These are phyloP conservation scores for Coelopa frigida DNA, from an alignment of 1,140 invertebrate species.

Conservation along the genomic window DNA sequence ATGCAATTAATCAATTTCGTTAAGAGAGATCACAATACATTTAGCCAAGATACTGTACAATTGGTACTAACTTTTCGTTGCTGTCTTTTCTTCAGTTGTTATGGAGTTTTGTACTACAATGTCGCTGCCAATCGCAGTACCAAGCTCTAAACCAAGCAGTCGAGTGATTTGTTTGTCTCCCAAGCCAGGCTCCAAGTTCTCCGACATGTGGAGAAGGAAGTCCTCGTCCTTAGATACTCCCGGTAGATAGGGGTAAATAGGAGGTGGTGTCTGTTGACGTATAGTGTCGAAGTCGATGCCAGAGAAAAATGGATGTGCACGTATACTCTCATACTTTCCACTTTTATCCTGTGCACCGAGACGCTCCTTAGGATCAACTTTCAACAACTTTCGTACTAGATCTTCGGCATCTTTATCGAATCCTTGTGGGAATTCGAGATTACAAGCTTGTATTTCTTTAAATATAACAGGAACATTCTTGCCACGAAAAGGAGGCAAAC, in stretches of 20 bases:
- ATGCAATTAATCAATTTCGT: not conserved
- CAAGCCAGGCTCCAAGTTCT: constrained; percentile 76
- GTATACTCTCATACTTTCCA: constrained; percentile 71
- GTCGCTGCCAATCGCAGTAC: constrained; percentile 29
- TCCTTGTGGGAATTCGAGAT: constrained; percentile 88
- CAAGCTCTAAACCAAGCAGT: constrained; percentile 63
- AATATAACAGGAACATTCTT: constrained; percentile 95
- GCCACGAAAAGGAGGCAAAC: constrained; percentile 84
- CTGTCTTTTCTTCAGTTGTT: no score
- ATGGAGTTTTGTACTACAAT: no score
- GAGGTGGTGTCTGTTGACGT: constrained; percentile 70
- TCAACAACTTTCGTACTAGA: constrained; percentile 80
- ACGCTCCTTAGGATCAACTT: constrained; percentile 69
- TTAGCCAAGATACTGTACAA: not conserved
- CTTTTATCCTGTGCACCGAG: constrained; percentile 71
- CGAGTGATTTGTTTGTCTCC: constrained; percentile 71
- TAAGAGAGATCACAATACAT: not conserved
- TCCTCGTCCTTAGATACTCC: constrained; percentile 64
- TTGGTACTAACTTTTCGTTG: constrained; percentile 10
- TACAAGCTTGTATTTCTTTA: constrained; percentile 86
- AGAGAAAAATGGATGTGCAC: constrained; percentile 78
- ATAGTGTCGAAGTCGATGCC: constrained; percentile 79
- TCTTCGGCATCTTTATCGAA: constrained; percentile 79
- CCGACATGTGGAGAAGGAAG: constrained; percentile 60
- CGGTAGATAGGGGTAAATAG: constrained; percentile 75